Evolutionary conservation across 2,888 invertebrate species (phyloP), one percentile per base, ranked within the genome.

Genomic region (Notodonta dromedarius): DNA sequence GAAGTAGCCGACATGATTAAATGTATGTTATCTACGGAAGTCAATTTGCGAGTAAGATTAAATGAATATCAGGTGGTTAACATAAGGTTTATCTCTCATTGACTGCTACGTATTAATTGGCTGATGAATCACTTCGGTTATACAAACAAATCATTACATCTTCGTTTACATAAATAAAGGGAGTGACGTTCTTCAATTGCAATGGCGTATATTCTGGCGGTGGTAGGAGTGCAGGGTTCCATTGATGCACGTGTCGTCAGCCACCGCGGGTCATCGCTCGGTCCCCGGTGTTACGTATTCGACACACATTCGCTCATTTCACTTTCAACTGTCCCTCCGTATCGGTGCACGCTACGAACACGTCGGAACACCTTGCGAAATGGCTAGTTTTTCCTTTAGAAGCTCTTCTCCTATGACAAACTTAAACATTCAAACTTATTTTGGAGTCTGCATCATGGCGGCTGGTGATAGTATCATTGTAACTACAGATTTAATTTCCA

Each of bases 241-340:
- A 35, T 42, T 14, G 66, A 62, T 51, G 58, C 46, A 56, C 42
- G 55, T 54, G 59, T 48, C 12, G 55, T 39, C 51, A 39, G 14
- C 48, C 44, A 39, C 56, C n/a, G 53, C 51, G 48, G 39, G 13
- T 46, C 52, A 53, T 24, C 11, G 46, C 11, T n/a, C 46, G 46
- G 13, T 50, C 13, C n/a, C 40, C 48, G 14, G 35, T 58, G 67
- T 69, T 73, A 73, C 69, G 72, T 67, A 62, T 67, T 65, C 67
- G 68, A 64, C 73, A 69, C 63, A 71, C 71, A 68, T 69, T 70
- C 67, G 70, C 71, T 71, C 70, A 73, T 74, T 76, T 75, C 71
- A 74, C 78, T 76, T 76, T 73, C 74, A 59, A 69, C 60, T 70
- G 70, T 71, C 73, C 62, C 65, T 70, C 65, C 69, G 63, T 66